phyloP scores from a whole-genome alignment of 2,797 vertebrate genomes.

The Molossus alvarezi region DNA sequence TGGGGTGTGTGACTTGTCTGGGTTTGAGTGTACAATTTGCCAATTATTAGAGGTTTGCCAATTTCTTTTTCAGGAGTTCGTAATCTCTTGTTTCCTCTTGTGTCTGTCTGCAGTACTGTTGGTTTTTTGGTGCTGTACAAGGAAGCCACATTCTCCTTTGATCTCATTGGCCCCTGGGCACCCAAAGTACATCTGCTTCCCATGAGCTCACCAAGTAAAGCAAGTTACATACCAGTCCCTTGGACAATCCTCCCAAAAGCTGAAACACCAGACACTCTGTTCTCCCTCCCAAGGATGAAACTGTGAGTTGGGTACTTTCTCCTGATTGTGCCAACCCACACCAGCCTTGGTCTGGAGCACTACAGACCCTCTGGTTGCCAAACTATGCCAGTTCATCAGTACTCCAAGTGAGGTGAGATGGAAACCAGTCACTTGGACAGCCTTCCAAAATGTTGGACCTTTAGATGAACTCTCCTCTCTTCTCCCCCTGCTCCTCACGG shows the following conservation, averaged over 20 bases:
- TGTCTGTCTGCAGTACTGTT: neutral
- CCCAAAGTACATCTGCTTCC: neutral
- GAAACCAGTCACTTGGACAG: neutral
- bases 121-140: neutral
- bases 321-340: neutral
- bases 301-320: neutral
- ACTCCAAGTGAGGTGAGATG: neutral
- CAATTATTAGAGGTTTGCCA: neutral
- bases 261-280: neutral
- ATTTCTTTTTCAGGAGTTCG: neutral
- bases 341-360: too few species aligned
- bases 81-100: neutral
- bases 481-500: neutral
- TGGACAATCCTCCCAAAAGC: neutral
- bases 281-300: neutral
- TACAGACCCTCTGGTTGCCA: neutral
- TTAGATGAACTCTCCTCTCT: neutral
- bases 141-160: neutral
- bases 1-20: neutral
- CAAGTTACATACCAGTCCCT: neutral
- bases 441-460: neutral
- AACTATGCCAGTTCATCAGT: neutral
- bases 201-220: neutral
- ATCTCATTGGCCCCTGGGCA: neutral
- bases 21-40: neutral